Conservation (phyloP, 2,113 vertebrate genomes). For the Ondatra zibethicus region DNA sequence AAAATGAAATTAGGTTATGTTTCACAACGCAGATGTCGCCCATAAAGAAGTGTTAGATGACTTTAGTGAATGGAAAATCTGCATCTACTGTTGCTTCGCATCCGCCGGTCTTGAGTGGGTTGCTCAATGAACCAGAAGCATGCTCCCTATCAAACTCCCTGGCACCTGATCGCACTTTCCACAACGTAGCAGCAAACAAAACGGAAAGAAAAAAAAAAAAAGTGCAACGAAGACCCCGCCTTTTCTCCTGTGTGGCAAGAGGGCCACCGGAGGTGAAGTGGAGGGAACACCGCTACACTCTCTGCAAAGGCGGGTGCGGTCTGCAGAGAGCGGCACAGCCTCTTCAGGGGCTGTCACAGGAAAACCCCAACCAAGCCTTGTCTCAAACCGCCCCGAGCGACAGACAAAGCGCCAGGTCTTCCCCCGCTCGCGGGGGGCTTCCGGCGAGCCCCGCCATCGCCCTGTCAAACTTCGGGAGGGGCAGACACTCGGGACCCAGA, state of each 20-base stretch:
- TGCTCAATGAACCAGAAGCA: constrained; percentile 48
- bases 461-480: constrained; percentile 43
- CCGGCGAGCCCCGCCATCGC: neutral
- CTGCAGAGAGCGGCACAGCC: neutral
- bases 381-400: neutral
- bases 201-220: neutral
- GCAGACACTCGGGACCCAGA: neutral
- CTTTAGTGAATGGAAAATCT: constrained; percentile 76
- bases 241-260: neutral
- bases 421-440: neutral
- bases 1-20: constrained; percentile 54
- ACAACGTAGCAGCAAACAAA: neutral
- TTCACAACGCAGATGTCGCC: constrained; percentile 1
- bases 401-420: constrained; percentile 48
- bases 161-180: neutral
- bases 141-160: neutral
- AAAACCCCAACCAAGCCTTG: constrained; percentile 37
- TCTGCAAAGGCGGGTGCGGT: constrained; percentile 39
- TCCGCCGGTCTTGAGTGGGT: constrained; percentile 29
- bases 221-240: neutral
- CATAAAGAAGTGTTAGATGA: constrained; percentile 44
- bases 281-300: neutral
- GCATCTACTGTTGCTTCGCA: constrained; percentile 51
- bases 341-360: constrained; percentile 55
- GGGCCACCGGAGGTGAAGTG: constrained; percentile 27